Conservation (phyloP, 1,140 invertebrate genomes). For the Formica selysi region DNA sequence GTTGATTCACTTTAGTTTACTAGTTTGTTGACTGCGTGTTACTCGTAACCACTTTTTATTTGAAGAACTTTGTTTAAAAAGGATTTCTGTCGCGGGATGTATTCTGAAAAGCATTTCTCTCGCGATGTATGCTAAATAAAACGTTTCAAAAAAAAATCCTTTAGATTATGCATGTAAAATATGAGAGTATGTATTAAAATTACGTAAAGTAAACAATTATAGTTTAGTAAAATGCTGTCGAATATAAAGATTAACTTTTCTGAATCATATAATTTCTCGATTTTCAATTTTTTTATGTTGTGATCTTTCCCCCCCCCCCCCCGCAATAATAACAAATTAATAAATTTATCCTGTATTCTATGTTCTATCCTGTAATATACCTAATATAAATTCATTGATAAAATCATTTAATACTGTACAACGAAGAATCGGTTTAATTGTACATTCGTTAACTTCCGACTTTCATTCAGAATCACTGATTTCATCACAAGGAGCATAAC, state of each 20-base stretch:
- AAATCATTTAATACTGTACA: background rate
- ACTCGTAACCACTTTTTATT: constrained; percentile 16
- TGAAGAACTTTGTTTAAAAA: background rate
- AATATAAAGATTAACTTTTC: background rate
- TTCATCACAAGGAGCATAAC: background rate
- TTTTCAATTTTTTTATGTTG: background rate
- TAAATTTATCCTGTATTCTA: too few relatives aligned
- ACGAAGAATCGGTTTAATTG: background rate
- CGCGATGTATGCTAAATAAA: background rate
- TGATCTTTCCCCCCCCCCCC: background rate
- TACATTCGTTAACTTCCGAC: constrained; percentile 29
- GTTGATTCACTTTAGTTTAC: constrained; percentile 70
- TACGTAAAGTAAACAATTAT: background rate
- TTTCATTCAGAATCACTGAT: background rate
- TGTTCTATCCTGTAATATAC: too few relatives aligned
- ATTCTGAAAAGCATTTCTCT: background rate
- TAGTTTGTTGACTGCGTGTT: constrained; percentile 18
- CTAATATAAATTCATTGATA: too few relatives aligned
- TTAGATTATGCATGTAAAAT: background rate
- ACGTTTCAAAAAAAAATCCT: background rate
- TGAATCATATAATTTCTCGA: background rate
- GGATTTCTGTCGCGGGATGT: background rate
- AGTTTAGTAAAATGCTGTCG: background rate
- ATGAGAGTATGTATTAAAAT: background rate
- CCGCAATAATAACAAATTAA: background rate